These are phyloP conservation scores for Microtus montanus DNA, from an alignment of 2,113 vertebrate genomes.

Conservation along the genomic window DNA sequence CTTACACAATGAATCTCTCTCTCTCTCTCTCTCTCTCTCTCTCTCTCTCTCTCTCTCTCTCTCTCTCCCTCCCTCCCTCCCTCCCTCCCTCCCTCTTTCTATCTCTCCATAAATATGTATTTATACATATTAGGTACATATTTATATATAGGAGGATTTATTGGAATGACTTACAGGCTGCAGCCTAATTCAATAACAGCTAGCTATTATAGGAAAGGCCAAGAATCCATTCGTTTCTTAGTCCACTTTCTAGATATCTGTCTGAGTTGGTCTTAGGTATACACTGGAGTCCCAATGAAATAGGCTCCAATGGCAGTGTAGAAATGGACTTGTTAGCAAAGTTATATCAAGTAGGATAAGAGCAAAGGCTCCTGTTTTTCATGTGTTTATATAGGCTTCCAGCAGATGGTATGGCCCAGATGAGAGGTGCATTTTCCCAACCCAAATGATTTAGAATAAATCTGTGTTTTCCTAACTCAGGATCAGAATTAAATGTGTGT, in stretches of 20 bases:
- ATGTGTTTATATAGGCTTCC: background rate
- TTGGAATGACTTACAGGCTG: background rate
- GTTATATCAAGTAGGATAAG: background rate
- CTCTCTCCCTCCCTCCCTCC: too few relatives aligned
- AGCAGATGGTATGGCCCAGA: background rate
- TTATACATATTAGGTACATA: background rate
- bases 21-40: too few relatives aligned
- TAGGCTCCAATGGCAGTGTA: background rate
- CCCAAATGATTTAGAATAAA: background rate
- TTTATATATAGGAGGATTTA: background rate
- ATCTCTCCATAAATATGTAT: background rate
- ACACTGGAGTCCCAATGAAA: background rate
- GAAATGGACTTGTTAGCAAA: background rate
- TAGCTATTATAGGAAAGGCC: background rate
- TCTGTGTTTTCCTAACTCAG: background rate
- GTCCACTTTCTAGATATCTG: background rate
- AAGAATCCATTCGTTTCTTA: background rate
- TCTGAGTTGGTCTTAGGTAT: background rate
- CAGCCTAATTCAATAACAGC: background rate
- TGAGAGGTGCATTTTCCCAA: background rate
- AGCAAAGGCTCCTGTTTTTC: background rate
- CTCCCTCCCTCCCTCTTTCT: background rate
- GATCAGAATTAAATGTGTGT: too few relatives aligned
- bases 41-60: too few relatives aligned
- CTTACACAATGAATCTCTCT: too few relatives aligned